These are phyloP conservation scores for Neolamprologus ventralis DNA, from an alignment of 2,113 vertebrate genomes.

Conservation along the genomic window DNA sequence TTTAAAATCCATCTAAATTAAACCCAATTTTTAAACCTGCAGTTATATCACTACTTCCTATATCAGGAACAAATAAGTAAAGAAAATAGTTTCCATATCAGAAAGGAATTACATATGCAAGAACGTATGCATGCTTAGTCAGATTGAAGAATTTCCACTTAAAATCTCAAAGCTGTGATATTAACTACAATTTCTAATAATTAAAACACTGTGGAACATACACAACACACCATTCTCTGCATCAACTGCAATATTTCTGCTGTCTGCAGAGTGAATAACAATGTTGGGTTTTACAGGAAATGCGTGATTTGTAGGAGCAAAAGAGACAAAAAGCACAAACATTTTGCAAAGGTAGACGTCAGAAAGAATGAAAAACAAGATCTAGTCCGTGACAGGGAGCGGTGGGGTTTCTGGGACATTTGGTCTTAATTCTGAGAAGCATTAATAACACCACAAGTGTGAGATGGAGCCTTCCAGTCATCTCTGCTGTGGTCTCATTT, in stretches of 20 bases:
- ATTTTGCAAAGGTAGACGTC: not conserved
- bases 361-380: not conserved
- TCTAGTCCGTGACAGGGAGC: not conserved
- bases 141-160: not conserved
- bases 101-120: not conserved
- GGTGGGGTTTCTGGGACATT: not conserved
- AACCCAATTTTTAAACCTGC: not conserved
- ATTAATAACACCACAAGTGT: slow-evolving; percentile 18
- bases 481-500: not conserved
- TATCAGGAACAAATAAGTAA: not conserved
- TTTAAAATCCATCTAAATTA: not conserved
- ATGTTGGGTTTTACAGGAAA: not conserved
- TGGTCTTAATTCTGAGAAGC: not conserved
- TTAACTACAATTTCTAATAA: not conserved
- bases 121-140: not conserved
- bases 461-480: not conserved
- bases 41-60: not conserved
- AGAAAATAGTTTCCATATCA: not conserved
- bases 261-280: not conserved
- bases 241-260: not conserved
- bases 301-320: not conserved
- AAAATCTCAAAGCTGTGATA: not conserved
- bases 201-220: not conserved
- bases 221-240: not conserved
- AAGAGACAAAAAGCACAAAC: not conserved